phyloP scores from a whole-genome alignment of 37 sponge, comb jelly and placozoan species.

The Oopsacas minuta region DNA sequence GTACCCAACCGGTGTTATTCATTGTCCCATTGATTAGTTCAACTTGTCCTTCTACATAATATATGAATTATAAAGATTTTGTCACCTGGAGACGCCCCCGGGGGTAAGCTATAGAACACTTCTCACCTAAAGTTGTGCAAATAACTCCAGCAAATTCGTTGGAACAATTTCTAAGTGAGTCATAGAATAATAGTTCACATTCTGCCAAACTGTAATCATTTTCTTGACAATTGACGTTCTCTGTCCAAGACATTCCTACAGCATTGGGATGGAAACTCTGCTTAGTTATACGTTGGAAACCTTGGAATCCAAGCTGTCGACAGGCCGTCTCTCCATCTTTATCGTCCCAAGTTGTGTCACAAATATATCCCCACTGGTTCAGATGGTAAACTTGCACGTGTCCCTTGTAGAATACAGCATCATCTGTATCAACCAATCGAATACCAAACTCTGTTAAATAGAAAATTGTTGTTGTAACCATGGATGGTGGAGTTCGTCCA shows the following conservation, averaged over 20 bases:
- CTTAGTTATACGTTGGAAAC: not conserved
- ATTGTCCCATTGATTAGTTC: not conserved
- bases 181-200: not conserved
- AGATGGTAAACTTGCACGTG: constrained; percentile 14
- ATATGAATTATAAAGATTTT: no score
- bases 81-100: no score
- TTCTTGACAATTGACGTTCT: not conserved
- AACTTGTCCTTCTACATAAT: not conserved
- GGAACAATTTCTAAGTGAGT: not conserved
- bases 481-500: no score
- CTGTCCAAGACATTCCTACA: not conserved
- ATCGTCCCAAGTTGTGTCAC: constrained; percentile 29
- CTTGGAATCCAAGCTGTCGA: not conserved
- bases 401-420: not conserved
- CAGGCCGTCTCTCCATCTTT: constrained; percentile 1
- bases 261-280: not conserved
- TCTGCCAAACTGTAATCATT: not conserved
- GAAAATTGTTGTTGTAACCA: not conserved
- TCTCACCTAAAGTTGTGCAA: not conserved
- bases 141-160: not conserved
- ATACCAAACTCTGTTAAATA: not conserved
- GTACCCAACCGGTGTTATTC: not conserved
- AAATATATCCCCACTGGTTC: constrained; percentile 29
- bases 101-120: no score
- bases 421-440: not conserved